Conservation (phyloP, 2,888 invertebrate species). For the Drosophila fungiperda region DNA sequence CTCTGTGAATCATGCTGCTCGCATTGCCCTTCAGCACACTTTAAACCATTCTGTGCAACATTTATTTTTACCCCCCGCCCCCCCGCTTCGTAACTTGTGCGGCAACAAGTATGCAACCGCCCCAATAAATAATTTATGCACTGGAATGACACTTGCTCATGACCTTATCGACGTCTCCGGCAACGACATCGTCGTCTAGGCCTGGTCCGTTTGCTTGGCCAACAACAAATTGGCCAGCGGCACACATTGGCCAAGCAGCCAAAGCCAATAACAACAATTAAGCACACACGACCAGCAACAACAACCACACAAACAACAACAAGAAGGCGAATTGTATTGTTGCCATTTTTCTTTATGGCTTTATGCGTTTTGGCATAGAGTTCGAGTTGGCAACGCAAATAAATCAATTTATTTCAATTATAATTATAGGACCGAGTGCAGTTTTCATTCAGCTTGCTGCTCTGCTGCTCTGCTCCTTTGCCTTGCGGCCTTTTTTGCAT, state of each 20-base stretch:
- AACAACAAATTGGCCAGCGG: conserved; percentile 57
- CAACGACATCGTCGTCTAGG: conserved; percentile 38
- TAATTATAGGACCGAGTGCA: conserved; percentile 80
- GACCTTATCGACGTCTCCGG: conserved; percentile 70
- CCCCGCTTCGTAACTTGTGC: neutral
- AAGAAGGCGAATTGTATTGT: conserved; percentile 70
- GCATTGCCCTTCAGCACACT: conserved; percentile 53
- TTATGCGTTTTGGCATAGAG: conserved; percentile 76
- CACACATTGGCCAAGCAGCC: conserved; percentile 59
- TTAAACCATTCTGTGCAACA: conserved; percentile 37
- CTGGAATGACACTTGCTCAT: conserved; percentile 80
- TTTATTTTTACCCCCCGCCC: conserved; percentile 27
- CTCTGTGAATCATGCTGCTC: conserved; percentile 40
- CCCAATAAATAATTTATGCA: conserved; percentile 74
- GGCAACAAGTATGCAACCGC: conserved; percentile 31
- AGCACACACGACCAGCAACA: conserved; percentile 54
- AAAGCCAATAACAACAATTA: conserved; percentile 78
- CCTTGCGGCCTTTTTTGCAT: conserved; percentile 42
- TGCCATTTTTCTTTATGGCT: conserved; percentile 77
- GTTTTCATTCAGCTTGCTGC: conserved; percentile 26
- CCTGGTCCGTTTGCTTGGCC: conserved; percentile 32
- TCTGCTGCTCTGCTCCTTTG: conserved; percentile 19
- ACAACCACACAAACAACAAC: conserved; percentile 25
- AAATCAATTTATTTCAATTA: conserved; percentile 85
- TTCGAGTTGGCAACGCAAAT: conserved; percentile 72